Base-by-base conservation (phyloP, 2,797 vertebrate species). In the Pagetopsis macropterus region DNA sequence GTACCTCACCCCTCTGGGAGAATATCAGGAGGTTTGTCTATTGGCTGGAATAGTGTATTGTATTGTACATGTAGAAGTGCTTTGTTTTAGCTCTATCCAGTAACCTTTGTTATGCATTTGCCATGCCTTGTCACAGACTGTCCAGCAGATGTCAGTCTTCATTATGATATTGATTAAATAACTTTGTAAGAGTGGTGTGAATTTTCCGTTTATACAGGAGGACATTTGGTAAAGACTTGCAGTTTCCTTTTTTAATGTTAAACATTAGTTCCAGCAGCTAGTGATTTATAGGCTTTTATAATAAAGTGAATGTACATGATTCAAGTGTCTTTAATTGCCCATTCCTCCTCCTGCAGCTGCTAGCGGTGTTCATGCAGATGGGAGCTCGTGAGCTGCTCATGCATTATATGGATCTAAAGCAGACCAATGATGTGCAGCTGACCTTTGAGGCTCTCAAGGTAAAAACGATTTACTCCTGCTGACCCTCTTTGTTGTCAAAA, bases 391-490 rank as follows among this genome's bases (percentile, higher is more conserved):
- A 99, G 80, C 87, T 99, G 77, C 98, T 99, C 88, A 98, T 99
- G 97, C 97, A 98, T 86, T 99, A 99, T 83, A 98, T 98, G 77
- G 97, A 99, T 84, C 90, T 99, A 76, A 99, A 99, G 85, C 95
- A 96, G 90, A 99, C 98, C 65, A 98, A 98, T 0, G 98, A 99
- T 46, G 98, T 98, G 50, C 95, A 99, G 80, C 96, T 99, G 66
- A 99, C 98, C 2, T 99, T 99, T 85, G 98, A 99, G 88, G 97
- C 98, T 23, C 96, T 99, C 33, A 99, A 99, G 96, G 98, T 99
- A 95, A 80, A 52, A 3, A 1, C 12, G 6, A 13, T 12, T 44
- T 58, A 13, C 6, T 23, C 17, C 8, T 13, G n/a, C 33, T 33
- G 3, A 43, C 3, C 31, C 21, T 52, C 8, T 3, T 14, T 14